Conservation (phyloP, 2,113 vertebrate genomes). For the Hemiscyllium ocellatum region DNA sequence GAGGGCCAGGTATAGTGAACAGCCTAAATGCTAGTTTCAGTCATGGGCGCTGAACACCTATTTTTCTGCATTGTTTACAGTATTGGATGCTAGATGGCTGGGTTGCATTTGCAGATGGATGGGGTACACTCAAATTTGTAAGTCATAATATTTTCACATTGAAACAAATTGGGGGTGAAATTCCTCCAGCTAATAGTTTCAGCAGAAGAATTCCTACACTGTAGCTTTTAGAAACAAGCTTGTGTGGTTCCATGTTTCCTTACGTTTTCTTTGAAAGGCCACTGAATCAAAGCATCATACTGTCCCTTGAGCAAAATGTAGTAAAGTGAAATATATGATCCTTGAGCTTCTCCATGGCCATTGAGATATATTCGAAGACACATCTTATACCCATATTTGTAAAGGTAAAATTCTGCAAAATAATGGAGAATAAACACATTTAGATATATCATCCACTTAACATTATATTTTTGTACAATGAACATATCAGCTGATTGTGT, state of each 20-base stretch:
- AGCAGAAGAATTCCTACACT: neutral
- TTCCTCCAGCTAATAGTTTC: neutral
- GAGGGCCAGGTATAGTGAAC: neutral
- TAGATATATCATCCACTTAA: neutral
- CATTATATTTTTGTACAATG: neutral
- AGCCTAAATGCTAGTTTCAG: neutral
- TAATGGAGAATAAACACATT: constrained; percentile 4
- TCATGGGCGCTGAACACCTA: neutral
- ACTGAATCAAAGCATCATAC: constrained; percentile 35
- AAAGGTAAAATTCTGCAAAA: constrained; percentile 34
- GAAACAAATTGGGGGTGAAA: neutral
- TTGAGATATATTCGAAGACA: constrained; percentile 36
- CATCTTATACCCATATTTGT: constrained; percentile 38
- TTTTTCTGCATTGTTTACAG: no score
- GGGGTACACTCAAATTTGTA: neutral
- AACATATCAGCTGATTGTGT: neutral
- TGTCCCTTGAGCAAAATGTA: constrained; percentile 31
- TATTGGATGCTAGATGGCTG: neutral
- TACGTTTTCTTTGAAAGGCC: constrained; percentile 38
- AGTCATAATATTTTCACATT: neutral
- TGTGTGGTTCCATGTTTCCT: neutral
- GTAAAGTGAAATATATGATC: constrained; percentile 34
- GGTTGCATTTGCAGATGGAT: neutral
- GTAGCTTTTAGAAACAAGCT: neutral
- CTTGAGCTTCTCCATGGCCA: constrained; percentile 32